These are phyloP conservation scores for Euphydryas editha DNA, from an alignment of 2,888 invertebrate genomes.

Conservation along the genomic window DNA sequence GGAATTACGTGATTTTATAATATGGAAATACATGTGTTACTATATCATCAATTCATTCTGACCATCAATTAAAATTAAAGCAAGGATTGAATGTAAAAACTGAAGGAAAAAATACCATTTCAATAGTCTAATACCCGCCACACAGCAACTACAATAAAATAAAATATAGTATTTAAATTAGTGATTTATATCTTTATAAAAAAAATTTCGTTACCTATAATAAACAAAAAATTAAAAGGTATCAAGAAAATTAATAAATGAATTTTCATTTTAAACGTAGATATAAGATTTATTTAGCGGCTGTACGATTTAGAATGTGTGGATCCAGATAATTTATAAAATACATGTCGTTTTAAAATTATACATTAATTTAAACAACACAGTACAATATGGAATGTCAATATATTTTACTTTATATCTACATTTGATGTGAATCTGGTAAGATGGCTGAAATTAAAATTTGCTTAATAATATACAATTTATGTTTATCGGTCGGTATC, in stretches of 20 bases:
- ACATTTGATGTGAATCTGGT: slow-evolving; percentile 77
- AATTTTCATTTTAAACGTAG: slow-evolving; percentile 33
- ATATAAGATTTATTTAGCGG: slow-evolving; percentile 37
- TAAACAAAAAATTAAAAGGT: not conserved
- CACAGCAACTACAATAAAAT: not conserved
- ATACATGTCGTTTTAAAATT: slow-evolving; percentile 40
- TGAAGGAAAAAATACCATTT: not conserved
- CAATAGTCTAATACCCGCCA: not conserved
- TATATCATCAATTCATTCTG: not conserved
- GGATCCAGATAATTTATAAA: slow-evolving; percentile 32
- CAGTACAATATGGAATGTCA: slow-evolving; percentile 81
- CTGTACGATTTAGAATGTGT: slow-evolving; percentile 31
- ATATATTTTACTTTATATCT: slow-evolving; percentile 83
- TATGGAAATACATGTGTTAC: not conserved
- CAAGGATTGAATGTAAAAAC: not conserved
- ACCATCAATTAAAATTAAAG: not conserved
- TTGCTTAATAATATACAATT: slow-evolving; percentile 77
- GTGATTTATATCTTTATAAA: not conserved
- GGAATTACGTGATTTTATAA: not conserved
- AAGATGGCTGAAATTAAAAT: slow-evolving; percentile 76
- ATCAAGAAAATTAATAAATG: slow-evolving; percentile 25
- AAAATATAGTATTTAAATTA: not conserved
- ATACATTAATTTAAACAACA: slow-evolving; percentile 77
- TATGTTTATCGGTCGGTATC: slow-evolving; percentile 60
- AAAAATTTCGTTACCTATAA: not conserved